Evolutionary conservation across 2,888 invertebrate species (phyloP), one percentile per base, ranked within the genome.

Genomic region (Linnaemya tessellans): DNA sequence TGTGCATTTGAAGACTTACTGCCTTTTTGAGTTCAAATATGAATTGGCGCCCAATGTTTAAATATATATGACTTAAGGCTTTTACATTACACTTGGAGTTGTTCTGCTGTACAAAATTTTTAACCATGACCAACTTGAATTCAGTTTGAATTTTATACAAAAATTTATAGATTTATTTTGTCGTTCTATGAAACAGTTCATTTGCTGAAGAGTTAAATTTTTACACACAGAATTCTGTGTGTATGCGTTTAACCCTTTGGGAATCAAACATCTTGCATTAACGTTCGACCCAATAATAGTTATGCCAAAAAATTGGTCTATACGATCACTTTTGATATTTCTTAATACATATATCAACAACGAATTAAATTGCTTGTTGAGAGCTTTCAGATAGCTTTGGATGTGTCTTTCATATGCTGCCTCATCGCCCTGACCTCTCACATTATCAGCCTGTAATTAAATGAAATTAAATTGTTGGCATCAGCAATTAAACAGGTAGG

Each of bases 31-130:
- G 43, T 43, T 62, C 51, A 41, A 62, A 80, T 78, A 80, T 73
- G 51, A 78, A 70, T 49, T 84, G 81, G 84, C 78, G 81, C 78
- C 62, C 68, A 73, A 62, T 51, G 64, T 71, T 49, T 20, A 64
- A 56, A 70, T 7, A 30, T 41, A 71, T 60, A 58, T 64, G 35
- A 73, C 65, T 51, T 54, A 60, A 77, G 75, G 84, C 65, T 30
- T 35, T 51, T 64, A 58, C 30, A 54, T n/a, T 70, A 30, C 30
- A 49, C 20, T 70, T 41, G 13, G 38, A 71, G 9, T 60, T 67
- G 22, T 58, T 62, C 51, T 60, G 54, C 15, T 54, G 22, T 18
- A 22, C 15, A 43, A 73, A 68, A 70, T 46, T 62, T 22, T 73
- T 83, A 25, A 68, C 46, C 64, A 70, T 75, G 58, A 41, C 68